These are phyloP conservation scores for Mystacides longicornis DNA, from an alignment of 2,888 invertebrate species.

Conservation along the genomic window DNA sequence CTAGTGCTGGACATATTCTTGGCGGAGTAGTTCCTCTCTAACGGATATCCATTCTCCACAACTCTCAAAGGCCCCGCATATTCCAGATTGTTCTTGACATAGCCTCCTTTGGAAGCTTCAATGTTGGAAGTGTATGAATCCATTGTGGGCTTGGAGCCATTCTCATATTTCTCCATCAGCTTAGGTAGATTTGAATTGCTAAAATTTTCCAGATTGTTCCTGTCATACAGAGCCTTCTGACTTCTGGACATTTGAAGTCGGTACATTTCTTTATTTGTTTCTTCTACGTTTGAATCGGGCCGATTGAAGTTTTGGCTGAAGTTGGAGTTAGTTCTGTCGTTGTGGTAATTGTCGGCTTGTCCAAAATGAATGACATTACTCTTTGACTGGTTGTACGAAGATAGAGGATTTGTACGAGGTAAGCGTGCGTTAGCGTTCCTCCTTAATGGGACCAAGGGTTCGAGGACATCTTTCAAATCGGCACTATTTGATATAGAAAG, in stretches of 20 bases:
- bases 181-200: conserved; percentile 25
- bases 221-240: conserved; percentile 45
- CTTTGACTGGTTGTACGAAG: conserved; percentile 39
- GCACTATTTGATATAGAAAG: conserved; percentile 4
- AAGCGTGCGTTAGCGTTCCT: conserved; percentile 46
- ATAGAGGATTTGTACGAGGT: conserved; percentile 54
- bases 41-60: conserved; percentile 40
- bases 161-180: conserved; percentile 20
- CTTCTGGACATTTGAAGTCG: conserved; percentile 46
- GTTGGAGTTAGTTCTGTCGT: conserved; percentile 39
- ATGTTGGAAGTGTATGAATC: conserved; percentile 5
- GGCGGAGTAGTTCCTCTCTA: conserved; percentile 45
- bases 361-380: conserved; percentile 47
- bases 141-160: background rate
- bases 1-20: conserved; percentile 17
- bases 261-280: conserved; percentile 49
- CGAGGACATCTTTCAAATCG: conserved; percentile 11
- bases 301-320: conserved; percentile 44
- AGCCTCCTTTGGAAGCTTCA: conserved; percentile 3
- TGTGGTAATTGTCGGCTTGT: conserved; percentile 31
- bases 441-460: conserved; percentile 31
- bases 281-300: conserved; percentile 47
- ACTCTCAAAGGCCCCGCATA: conserved; percentile 33
- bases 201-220: conserved; percentile 40
- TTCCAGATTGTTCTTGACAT: conserved; percentile 16